phyloP scores from a whole-genome alignment of 2,113 vertebrate genomes.

The Dermatemys mawii region DNA sequence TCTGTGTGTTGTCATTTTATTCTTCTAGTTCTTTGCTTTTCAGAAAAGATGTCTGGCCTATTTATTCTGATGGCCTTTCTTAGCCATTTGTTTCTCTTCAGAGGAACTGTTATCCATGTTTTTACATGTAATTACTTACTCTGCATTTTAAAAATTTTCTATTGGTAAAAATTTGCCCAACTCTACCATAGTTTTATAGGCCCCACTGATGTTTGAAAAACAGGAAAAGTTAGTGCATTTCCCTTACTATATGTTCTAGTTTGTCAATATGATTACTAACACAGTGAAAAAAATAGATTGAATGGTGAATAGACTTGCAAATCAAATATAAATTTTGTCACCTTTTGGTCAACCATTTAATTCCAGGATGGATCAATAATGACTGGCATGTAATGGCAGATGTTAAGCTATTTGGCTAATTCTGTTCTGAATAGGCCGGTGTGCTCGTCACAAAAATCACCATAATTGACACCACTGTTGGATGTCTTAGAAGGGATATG shows the following conservation, averaged over 20 bases:
- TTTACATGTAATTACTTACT: neutral
- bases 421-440: neutral
- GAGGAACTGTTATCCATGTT: neutral
- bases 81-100: neutral
- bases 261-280: neutral
- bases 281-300: neutral
- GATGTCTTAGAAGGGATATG: neutral
- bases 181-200: neutral
- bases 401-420: neutral
- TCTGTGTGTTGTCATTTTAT: neutral
- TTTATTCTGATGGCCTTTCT: neutral
- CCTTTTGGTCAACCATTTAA: neutral
- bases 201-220: neutral
- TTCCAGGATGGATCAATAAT: neutral
- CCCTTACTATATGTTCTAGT: neutral
- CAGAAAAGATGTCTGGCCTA: neutral
- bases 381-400: neutral
- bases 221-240: neutral
- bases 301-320: neutral
- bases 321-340: neutral
- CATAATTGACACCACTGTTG: neutral
- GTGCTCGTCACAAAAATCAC: neutral
- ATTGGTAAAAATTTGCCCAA: neutral
- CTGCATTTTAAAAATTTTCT: neutral
- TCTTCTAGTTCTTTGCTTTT: neutral